Evolutionary conservation across 1,140 invertebrate genomes (phyloP), one percentile per base, ranked within the genome.

Genomic region (Psilanteris sp.): DNA sequence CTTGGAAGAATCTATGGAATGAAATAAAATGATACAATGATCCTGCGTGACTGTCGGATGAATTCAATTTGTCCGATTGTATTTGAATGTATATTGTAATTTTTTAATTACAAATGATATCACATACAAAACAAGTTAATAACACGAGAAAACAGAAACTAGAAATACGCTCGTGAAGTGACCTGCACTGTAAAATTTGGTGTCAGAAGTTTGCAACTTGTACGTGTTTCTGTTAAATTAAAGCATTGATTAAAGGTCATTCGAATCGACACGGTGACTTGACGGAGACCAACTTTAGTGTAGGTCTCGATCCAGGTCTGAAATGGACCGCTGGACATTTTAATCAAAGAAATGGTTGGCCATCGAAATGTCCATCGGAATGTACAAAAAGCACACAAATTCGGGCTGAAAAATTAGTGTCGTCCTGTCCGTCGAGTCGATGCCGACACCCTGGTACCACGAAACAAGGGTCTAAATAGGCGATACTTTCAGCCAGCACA

Each of bases 401-500:
- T 3, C 13, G 36, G 22, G 18, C 20, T 13, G 44, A 22, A 20
- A 8, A 37, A 37, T 10, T 22, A 36, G 48, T 26, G 34, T 1
- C 10, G 54, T 43, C 43, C 16, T 18, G 34, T 41, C 15, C 20
- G 57, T 57, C 41, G 26, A 39, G 36, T 54, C 22, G 31, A 31
- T 5, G 41, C 24, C 29, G 50, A 59, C 54, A 74, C 71, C 61
- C 61, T 52, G 46, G 44, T 27, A 20, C 16, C 41, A 14, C 50
- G 31, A 29, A 48, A 34, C 10, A 8, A 27, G 70, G 50, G 9
- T 32, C 24, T 10, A 66, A 48, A 15, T 13, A 37, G 36, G 55
- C 22, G 41, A 4, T 62, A 76, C 74, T 68, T 61, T 64, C 87
- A 89, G 90, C 87, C 91, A 90, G 90, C 93, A 94, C 93, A 93